Percentiles rank a stretch among this genome's conserved stretches.
phyloP scores from a whole-genome alignment of 2,888 invertebrate genomes.

The Tetragonula carbonaria region DNA sequence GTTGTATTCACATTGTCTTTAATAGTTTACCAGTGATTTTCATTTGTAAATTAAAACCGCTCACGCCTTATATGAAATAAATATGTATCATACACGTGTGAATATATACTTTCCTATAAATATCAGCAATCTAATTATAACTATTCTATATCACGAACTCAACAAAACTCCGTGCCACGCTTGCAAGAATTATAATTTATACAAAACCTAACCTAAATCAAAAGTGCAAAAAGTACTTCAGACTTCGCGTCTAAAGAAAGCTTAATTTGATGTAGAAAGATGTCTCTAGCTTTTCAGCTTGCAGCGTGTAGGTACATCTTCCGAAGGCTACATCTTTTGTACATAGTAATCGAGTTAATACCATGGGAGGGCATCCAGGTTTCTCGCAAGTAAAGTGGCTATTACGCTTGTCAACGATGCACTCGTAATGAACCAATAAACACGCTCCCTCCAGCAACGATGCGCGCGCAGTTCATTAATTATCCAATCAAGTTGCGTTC shows the following conservation, averaged over 20 bases:
- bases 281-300: background rate
- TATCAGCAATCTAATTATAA: background rate
- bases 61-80: too few relatives aligned
- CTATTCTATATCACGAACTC: background rate
- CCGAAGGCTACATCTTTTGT: background rate
- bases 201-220: background rate
- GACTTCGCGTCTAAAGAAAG: background rate
- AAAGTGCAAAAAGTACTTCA: background rate
- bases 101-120: too few relatives aligned
- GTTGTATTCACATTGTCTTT: too few relatives aligned
- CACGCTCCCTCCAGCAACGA: conserved; percentile 14
- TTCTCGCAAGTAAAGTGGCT: conserved; percentile 13
- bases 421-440: conserved; percentile 42
- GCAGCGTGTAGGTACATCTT: background rate
- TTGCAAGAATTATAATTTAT: background rate
- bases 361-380: background rate
- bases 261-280: background rate
- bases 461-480: conserved; percentile 29
- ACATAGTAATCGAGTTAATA: conserved; percentile 19
- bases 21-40: too few relatives aligned
- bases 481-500: conserved; percentile 27
- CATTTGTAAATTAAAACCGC: too few relatives aligned
- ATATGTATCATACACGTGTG: too few relatives aligned
- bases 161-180: background rate
- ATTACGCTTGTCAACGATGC: conserved; percentile 29